These are phyloP conservation scores for Alosa sapidissima DNA, from an alignment of 2,797 vertebrate genomes.

Conservation along the genomic window DNA sequence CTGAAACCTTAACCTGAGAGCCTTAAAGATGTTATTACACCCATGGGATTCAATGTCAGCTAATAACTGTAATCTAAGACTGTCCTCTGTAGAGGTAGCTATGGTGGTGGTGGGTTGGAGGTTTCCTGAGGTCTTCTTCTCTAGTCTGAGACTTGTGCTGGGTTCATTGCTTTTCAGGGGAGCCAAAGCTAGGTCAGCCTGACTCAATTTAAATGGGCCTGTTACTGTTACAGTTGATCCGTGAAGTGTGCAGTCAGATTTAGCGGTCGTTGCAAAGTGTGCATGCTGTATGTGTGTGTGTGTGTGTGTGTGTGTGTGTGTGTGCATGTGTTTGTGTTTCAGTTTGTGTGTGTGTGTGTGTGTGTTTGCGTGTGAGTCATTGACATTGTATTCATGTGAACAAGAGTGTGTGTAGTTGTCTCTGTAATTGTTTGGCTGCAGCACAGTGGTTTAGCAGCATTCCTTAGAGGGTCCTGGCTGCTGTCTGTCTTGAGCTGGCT, in stretches of 20 bases:
- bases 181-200: slow-evolving; percentile 8
- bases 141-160: not conserved
- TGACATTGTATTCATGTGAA: slow-evolving; percentile 12
- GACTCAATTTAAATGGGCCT: not conserved
- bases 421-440: slow-evolving; percentile 9
- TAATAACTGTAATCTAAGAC: not conserved
- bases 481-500: not conserved
- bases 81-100: not conserved
- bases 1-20: not conserved
- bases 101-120: not conserved
- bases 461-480: not conserved
- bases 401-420: not conserved
- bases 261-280: not conserved
- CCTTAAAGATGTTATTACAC: not conserved
- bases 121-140: not conserved
- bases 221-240: not conserved
- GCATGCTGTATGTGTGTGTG: not conserved
- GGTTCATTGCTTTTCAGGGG: not conserved
- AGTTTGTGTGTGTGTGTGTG: not conserved
- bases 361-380: not conserved
- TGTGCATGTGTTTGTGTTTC: slow-evolving; percentile 3
- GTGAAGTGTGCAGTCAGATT: not conserved
- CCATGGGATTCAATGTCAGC: not conserved
- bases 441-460: not conserved
- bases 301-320: not conserved